Evolutionary conservation across 2,888 invertebrate genomes (phyloP), one percentile per base, ranked within the genome.

Genomic region (Acanthosepion esculentum): DNA sequence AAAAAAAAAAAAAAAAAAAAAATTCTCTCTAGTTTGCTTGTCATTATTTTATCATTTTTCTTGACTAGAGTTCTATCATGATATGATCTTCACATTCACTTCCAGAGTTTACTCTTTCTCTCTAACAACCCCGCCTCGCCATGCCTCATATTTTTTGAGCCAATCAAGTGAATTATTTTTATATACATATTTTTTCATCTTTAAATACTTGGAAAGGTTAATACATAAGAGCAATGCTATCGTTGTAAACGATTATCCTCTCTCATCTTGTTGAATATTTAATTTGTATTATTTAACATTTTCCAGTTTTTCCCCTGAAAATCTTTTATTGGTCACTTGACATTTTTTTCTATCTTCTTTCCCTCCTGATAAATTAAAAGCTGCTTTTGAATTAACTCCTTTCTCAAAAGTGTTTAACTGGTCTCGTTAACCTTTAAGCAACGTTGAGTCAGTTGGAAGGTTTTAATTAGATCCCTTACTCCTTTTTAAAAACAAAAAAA

Each of bases 21-120:
- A 41, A 41, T 41, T 64, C 12, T 59, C n/a, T 78, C 33, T 78
- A 33, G n/a, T 33, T 78, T 78, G 18, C 23, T 33, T 78, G 5
- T 78, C 78, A 78, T 15, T 33, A 78, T 78, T 78, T 78, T 78
- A 33, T 12, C 78, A n/a, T n/a, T 78, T n/a, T 78, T 78, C 33
- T 78, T 78, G n/a, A n/a, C n/a, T 78, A n/a, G 78, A 78, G 78
- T 78, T 78, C 78, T 78, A n/a, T 78, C n/a, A 78, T n/a, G n/a
- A n/a, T 78, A 78, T n/a, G n/a, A n/a, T 78, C 78, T 78, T 78
- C n/a, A 78, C 78, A 15, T 78, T 78, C 78, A 78, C 33, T 8
- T 33, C 78, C 10, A 15, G n/a, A 78, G n/a, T 78, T 78, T n/a
- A 78, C 78, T 33, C 29, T 64, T n/a, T 29, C 78, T 78, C n/a